Evolutionary conservation across 2,797 vertebrate genomes (phyloP), one percentile per base, ranked within the genome.

Genomic region (Eutrigla gurnardus): DNA sequence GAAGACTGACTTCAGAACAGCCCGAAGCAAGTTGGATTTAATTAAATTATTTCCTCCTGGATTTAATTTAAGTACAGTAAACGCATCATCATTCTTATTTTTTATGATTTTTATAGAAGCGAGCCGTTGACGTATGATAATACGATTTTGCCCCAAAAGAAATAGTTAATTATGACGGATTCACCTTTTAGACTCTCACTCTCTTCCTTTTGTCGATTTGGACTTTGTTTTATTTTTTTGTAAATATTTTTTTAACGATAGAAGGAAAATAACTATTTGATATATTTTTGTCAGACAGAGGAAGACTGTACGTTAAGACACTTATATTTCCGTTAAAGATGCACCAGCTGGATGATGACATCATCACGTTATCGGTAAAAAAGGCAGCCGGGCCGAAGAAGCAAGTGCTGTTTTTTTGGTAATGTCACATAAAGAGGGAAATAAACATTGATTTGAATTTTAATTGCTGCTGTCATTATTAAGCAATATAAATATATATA

Each of bases 241-340:
- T 92, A 92, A 82, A 91, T 89, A 89, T 87, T 87, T 91, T 25
- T 85, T 88, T 71, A 83, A 60, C 37, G 83, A 76, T 53, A 69
- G 33, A 54, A 50, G 17, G 54, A 54, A 58, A 82, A 65, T 8
- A 81, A 81, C 39, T 62, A 80, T 86, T 84, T 81, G 73, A 89
- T 93, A 86, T 91, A 93, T 93, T 91, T 91, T 86, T 81, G 69
- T 77, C 81, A 86, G 55, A 77, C 40, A 61, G 63, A 78, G n/a
- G 35, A 72, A 67, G 55, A 82, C 39, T 73, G 39, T 52, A 54
- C 79, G 54, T 49, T 76, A 47, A 32, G 72, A 69, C 43, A 52
- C 68, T 61, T 66, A 35, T 58, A 75, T 78, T 64, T 7, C 25
- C 2, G 42, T 65, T 42, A 25, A 47, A 76, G 13, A 60, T 32